A percentile compares a stretch with the other conserved stretches of the same genome.
phyloP scores from a whole-genome alignment of 2,888 invertebrate genomes.

The Zeuzera pyrina region DNA sequence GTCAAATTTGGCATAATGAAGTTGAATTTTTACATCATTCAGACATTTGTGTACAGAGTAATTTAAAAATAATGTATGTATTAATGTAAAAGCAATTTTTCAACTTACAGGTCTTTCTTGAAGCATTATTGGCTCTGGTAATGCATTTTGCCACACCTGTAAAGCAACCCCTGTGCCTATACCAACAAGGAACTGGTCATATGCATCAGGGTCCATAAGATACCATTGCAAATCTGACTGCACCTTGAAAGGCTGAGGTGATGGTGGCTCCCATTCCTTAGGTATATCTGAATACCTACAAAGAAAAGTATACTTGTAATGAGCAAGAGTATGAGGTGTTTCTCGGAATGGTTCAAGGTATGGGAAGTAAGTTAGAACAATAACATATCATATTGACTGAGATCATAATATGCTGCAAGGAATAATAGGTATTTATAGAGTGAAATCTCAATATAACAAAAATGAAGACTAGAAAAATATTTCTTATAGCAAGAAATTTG shows the following conservation, averaged over 20 bases:
- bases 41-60: background rate
- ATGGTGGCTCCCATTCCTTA: conserved; percentile 94
- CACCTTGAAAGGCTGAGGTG: conserved; percentile 90
- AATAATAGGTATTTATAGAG: too few relatives aligned
- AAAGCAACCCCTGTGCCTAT: conserved; percentile 87
- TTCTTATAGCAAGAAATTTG: too few relatives aligned
- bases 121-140: conserved; percentile 86
- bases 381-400: too few relatives aligned
- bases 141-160: conserved; percentile 90
- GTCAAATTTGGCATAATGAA: too few relatives aligned
- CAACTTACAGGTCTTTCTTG: conserved; percentile 85
- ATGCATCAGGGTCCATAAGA: conserved; percentile 94
- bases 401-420: too few relatives aligned
- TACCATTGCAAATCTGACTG: conserved; percentile 95
- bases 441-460: too few relatives aligned
- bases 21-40: conserved; percentile 2
- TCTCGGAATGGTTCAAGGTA: too few relatives aligned
- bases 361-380: too few relatives aligned
- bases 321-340: background rate
- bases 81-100: background rate
- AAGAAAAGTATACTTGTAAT: conserved; percentile 5
- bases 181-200: conserved; percentile 95
- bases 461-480: too few relatives aligned
- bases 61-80: background rate
- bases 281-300: conserved; percentile 87